These are phyloP conservation scores for Laticauda colubrina DNA, from an alignment of 2,113 vertebrate species.

Conservation along the genomic window DNA sequence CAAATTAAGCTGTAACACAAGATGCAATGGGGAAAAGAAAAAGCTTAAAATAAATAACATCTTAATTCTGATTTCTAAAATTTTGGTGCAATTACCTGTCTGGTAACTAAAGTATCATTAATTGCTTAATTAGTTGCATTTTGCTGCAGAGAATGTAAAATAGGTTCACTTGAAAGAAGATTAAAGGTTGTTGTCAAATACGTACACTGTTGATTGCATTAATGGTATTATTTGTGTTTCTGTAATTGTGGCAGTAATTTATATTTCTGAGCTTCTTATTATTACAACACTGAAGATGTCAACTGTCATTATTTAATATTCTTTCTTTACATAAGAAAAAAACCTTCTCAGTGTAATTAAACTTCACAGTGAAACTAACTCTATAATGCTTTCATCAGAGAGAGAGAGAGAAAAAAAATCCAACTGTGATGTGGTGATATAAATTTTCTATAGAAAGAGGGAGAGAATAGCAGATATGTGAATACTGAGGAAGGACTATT, in stretches of 20 bases:
- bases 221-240: conserved; percentile 47
- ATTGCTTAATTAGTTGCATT: conserved; percentile 52
- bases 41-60: conserved; percentile 21
- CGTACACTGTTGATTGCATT: conserved; percentile 41
- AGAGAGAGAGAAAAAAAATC: background rate
- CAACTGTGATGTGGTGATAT: background rate
- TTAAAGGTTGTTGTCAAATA: conserved; percentile 57
- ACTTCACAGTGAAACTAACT: conserved; percentile 20
- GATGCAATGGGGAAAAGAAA: background rate
- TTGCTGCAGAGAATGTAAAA: conserved; percentile 38
- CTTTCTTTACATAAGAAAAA: conserved; percentile 28
- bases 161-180: conserved; percentile 47
- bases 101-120: conserved; percentile 48
- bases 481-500: background rate
- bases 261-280: conserved; percentile 34
- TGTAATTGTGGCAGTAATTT: conserved; percentile 51
- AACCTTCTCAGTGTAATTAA: conserved; percentile 34
- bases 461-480: background rate
- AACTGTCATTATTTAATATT: conserved; percentile 46
- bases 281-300: conserved; percentile 35
- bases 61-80: conserved; percentile 46
- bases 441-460: background rate
- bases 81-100: conserved; percentile 52
- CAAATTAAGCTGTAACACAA: background rate
- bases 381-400: conserved; percentile 6